Percentiles rank a stretch among this genome's conserved stretches.
Evolutionary conservation across 2,113 vertebrate genomes (phyloP).

Genomic region (Pyxicephalus adspersus): DNA sequence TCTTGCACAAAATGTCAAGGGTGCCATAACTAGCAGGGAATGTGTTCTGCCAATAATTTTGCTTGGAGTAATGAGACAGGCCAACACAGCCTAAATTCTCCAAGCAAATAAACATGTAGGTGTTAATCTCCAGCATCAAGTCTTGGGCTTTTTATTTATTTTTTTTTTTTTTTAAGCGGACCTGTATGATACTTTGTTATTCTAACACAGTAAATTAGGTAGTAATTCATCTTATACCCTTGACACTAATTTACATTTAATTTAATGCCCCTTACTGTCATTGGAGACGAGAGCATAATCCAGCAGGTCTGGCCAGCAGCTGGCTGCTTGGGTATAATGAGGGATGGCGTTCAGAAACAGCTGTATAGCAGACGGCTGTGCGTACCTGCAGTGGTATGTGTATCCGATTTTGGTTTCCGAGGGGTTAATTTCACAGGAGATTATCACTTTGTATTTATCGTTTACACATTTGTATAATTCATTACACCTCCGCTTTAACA

Average conservation of each 20-base stretch:
- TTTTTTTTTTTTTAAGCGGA: conserved; percentile 22
- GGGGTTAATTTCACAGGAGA: conserved; percentile 20
- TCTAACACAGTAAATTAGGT: conserved; percentile 39
- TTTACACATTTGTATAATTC: background rate
- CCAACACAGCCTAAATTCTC: conserved; percentile 50
- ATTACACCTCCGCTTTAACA: background rate
- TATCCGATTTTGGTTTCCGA: background rate
- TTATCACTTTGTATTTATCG: background rate
- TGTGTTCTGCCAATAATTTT: conserved; percentile 53
- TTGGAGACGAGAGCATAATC: conserved; percentile 17
- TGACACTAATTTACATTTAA: conserved; percentile 33
- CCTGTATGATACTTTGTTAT: conserved; percentile 36
- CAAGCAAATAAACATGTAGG: conserved; percentile 49
- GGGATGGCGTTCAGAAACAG: conserved; percentile 1
- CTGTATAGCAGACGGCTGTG: conserved; percentile 11
- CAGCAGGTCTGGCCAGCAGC: conserved; percentile 10
- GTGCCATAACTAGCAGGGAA: conserved; percentile 51
- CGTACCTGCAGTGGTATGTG: background rate
- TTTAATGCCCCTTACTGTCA: conserved; percentile 33
- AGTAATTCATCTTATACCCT: conserved; percentile 33
- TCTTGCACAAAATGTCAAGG: conserved; percentile 43
- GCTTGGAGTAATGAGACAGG: conserved; percentile 52
- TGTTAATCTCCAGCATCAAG: conserved; percentile 35
- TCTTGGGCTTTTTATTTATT: background rate
- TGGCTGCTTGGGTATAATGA: conserved; percentile 32